phyloP scores from a whole-genome alignment of 2,888 invertebrate species.

The Drosophila diplacantha region DNA sequence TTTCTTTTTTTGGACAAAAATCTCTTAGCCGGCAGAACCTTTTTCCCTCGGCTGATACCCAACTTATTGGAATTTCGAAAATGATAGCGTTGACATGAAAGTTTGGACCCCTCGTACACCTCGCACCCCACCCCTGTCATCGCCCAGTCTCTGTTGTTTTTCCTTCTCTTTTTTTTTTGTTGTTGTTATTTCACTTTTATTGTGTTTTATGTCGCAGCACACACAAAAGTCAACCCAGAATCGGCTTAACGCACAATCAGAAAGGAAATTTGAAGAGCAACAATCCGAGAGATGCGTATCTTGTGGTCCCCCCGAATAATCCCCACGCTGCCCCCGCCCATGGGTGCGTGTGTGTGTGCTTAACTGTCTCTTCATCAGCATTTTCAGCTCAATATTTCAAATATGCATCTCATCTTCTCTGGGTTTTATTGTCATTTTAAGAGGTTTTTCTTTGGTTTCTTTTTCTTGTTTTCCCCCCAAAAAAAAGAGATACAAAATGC shows the following conservation, averaged over 20 bases:
- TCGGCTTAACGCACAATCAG: conserved; percentile 33
- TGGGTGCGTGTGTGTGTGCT: conserved; percentile 8
- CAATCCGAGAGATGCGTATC: conserved; percentile 65
- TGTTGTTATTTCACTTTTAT: conserved; percentile 55
- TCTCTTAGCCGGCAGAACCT: conserved; percentile 21
- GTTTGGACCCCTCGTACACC: conserved; percentile 12
- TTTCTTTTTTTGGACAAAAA: neutral
- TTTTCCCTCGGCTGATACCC: conserved; percentile 33
- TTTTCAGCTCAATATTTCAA: conserved; percentile 33
- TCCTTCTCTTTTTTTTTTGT: neutral
- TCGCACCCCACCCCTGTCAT: neutral
- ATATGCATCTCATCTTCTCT: conserved; percentile 54
- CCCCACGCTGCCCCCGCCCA: neutral
- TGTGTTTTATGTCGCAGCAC: conserved; percentile 61
- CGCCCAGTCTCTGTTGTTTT: neutral
- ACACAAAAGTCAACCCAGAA: conserved; percentile 32
- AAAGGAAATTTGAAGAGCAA: conserved; percentile 45
- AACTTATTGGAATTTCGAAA: conserved; percentile 64
- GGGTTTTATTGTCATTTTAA: conserved; percentile 45
- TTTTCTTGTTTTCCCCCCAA: neutral
- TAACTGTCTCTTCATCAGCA: conserved; percentile 16
- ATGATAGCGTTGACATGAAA: conserved; percentile 63
- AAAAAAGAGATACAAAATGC: conserved; percentile 14
- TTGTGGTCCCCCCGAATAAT: conserved; percentile 36
- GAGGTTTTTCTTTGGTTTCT: conserved; percentile 23